phyloP scores from a whole-genome alignment of 2,888 invertebrate genomes.

The Hermaeophaga mercurialis region DNA sequence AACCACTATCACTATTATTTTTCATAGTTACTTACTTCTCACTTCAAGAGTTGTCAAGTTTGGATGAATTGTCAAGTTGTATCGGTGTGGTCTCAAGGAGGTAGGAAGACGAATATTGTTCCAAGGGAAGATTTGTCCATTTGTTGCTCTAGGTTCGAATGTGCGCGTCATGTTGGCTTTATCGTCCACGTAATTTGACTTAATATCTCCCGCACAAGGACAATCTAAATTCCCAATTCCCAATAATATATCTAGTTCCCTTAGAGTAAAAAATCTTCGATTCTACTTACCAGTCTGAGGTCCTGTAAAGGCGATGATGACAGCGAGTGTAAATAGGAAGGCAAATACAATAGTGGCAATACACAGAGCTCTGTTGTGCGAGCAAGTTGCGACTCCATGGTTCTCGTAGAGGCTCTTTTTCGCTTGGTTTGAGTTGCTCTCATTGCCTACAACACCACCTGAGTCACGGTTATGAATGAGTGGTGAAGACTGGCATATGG shows the following conservation, averaged over 20 bases:
- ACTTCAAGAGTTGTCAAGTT: slow-evolving; percentile 89
- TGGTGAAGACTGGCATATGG: slow-evolving; percentile 52
- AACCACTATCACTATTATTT: neutral
- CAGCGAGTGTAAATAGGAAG: slow-evolving; percentile 79
- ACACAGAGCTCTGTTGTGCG: slow-evolving; percentile 82
- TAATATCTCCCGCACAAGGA: slow-evolving; percentile 71
- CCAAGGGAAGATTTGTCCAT: slow-evolving; percentile 79
- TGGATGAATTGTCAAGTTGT: slow-evolving; percentile 89
- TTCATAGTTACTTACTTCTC: slow-evolving; percentile 66
- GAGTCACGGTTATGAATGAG: slow-evolving; percentile 57
- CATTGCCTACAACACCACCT: slow-evolving; percentile 63
- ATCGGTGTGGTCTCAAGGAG: slow-evolving; percentile 79
- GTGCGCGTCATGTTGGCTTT: slow-evolving; percentile 67
- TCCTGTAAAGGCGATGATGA: slow-evolving; percentile 89
- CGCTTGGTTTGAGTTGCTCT: slow-evolving; percentile 66
- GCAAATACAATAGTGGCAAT: slow-evolving; percentile 80
- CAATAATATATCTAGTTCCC: neutral
- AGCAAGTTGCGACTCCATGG: slow-evolving; percentile 83
- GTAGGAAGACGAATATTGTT: slow-evolving; percentile 77
- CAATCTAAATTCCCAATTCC: slow-evolving; percentile 61
- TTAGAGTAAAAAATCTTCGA: neutral
- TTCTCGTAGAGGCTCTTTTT: slow-evolving; percentile 74
- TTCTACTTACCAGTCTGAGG: slow-evolving; percentile 75
- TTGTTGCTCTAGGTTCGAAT: slow-evolving; percentile 72
- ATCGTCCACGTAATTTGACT: slow-evolving; percentile 65